Evolutionary conservation across 2,797 vertebrate genomes (phyloP).

Genomic region (Etheostoma nigrum): DNA sequence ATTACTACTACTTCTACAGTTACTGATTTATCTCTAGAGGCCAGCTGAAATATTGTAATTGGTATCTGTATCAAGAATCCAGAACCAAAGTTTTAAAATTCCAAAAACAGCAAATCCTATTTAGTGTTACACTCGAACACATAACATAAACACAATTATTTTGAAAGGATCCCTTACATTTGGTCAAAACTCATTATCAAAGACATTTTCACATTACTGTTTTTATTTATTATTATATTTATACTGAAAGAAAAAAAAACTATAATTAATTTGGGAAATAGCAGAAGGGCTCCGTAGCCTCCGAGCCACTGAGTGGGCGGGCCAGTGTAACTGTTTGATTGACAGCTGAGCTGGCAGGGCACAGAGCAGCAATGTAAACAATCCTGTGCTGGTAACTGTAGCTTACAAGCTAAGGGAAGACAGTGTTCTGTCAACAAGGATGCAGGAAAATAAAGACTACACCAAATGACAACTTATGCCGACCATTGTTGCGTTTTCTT

Average conservation of each 20-base stretch:
- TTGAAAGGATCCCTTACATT: background rate
- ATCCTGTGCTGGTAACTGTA: background rate
- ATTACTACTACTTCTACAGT: background rate
- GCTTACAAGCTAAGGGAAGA: background rate
- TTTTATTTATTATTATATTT: background rate
- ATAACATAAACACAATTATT: background rate
- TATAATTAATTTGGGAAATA: background rate
- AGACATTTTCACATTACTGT: too few relatives aligned
- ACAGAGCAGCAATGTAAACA: background rate
- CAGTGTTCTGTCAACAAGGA: background rate
- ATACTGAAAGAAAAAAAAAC: background rate
- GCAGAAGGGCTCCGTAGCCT: background rate
- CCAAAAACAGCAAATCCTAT: too few relatives aligned
- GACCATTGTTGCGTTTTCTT: too few relatives aligned
- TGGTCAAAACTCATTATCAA: background rate
- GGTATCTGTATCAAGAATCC: too few relatives aligned
- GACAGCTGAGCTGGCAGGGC: background rate
- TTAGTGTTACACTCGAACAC: background rate
- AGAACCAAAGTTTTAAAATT: too few relatives aligned
- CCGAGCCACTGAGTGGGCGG: background rate
- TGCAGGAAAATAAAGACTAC: background rate
- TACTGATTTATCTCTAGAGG: background rate
- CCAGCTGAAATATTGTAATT: background rate
- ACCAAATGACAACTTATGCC: background rate
- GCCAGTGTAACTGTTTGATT: background rate